A percentile compares a stretch with the other conserved stretches of the same genome.
phyloP scores from a whole-genome alignment of 2,113 vertebrate species.

The Chitala chitala region DNA sequence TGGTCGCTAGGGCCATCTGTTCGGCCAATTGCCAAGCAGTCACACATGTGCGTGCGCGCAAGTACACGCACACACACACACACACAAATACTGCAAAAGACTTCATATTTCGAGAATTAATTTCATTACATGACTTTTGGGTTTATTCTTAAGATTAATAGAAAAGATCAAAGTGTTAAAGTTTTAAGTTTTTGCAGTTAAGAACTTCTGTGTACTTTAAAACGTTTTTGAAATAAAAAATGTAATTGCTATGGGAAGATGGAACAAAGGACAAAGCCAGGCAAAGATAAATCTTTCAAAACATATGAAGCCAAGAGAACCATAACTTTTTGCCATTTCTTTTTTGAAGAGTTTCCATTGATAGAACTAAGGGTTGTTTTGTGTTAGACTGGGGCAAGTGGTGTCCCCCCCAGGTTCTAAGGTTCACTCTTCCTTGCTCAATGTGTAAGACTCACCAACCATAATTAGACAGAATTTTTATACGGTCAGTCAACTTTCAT shows the following conservation, averaged over 20 bases:
- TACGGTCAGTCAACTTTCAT: not conserved
- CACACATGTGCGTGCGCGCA: not conserved
- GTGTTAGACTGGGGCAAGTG: not conserved
- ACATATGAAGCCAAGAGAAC: not conserved
- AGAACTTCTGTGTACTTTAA: not conserved
- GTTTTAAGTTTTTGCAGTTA: no score
- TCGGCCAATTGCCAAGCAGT: not conserved
- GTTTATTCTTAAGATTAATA: not conserved
- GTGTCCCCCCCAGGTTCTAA: no score
- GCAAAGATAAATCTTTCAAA: not conserved
- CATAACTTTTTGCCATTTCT: not conserved
- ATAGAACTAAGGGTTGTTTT: not conserved
- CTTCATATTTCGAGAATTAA: conserved; percentile 4
- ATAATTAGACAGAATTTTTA: not conserved
- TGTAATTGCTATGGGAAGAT: not conserved
- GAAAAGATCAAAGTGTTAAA: not conserved
- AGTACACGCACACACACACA: conserved; percentile 25
- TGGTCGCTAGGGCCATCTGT: conserved; percentile 29
- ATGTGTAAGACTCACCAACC: not conserved
- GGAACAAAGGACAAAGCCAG: not conserved
- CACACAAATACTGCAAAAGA: not conserved
- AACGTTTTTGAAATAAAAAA: not conserved
- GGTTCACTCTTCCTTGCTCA: not conserved
- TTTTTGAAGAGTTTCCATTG: not conserved
- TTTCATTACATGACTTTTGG: not conserved